These are phyloP conservation scores for Hydrochoerus hydrochaeris DNA, from an alignment of 2,113 vertebrate genomes.

Conservation along the genomic window DNA sequence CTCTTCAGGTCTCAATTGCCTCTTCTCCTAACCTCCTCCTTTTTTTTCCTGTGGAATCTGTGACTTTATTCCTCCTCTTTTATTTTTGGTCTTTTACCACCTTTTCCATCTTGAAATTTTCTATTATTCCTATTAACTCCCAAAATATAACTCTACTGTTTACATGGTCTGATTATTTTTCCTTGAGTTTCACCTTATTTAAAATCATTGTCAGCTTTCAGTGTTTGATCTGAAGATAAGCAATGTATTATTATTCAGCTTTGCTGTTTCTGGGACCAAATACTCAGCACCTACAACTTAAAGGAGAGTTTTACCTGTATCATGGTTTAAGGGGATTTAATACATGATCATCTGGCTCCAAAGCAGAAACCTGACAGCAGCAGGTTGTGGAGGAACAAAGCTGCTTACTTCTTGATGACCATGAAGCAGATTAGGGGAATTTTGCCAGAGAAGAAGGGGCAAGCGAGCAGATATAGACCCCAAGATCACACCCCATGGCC, in stretches of 20 bases:
- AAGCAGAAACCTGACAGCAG: neutral
- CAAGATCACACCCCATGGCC: neutral
- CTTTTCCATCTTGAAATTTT: slow-evolving; percentile 48
- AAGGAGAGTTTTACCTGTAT: neutral
- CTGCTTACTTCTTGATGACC: neutral
- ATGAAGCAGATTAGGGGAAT: neutral
- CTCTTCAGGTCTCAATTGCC: neutral
- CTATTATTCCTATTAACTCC: neutral
- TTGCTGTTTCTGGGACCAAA: neutral
- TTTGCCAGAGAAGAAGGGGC: neutral
- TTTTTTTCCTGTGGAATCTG: neutral
- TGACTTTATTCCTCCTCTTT: neutral
- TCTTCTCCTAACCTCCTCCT: neutral
- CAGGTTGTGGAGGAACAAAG: neutral
- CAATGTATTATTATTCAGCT: neutral
- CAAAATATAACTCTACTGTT: neutral
- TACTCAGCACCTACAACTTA: neutral
- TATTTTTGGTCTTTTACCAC: neutral
- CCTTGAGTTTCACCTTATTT: neutral
- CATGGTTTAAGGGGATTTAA: neutral
- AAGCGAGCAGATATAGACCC: neutral
- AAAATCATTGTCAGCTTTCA: slow-evolving; percentile 26
- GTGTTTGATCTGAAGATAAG: slow-evolving; percentile 4
- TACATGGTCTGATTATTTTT: slow-evolving; percentile 6
- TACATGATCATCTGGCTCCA: neutral